Conservation (phyloP, 2,797 vertebrate genomes). For the Paedocypris micromegethes region DNA sequence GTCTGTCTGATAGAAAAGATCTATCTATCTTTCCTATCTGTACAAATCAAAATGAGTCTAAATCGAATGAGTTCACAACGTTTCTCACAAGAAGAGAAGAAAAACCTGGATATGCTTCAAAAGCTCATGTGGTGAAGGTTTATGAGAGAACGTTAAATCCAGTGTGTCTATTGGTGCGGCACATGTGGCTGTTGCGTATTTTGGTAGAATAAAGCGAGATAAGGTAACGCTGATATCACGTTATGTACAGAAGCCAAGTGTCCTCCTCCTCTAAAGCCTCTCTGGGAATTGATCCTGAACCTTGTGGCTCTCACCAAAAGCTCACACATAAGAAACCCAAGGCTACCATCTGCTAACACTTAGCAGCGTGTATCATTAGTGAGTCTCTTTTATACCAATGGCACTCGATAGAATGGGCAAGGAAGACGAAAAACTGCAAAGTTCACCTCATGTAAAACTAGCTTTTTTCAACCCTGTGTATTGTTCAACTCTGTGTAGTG, state of each 20-base stretch:
- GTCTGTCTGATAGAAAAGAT: too few relatives aligned
- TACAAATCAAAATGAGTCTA: too few relatives aligned
- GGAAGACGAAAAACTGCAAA: constrained; percentile 4
- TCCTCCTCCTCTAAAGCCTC: constrained; percentile 26
- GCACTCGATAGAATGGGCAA: constrained; percentile 32
- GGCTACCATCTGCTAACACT: constrained; percentile 61
- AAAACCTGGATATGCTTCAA: too few relatives aligned
- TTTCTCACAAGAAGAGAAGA: too few relatives aligned
- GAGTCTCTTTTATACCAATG: constrained; percentile 52
- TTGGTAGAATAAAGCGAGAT: constrained; percentile 26
- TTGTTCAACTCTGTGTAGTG: neutral
- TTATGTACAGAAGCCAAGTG: constrained; percentile 41
- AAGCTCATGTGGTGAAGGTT: too few relatives aligned
- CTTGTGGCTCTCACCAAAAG: constrained; percentile 49
- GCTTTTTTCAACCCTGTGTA: constrained; percentile 11
- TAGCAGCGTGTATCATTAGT: constrained; percentile 57
- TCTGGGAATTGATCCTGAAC: constrained; percentile 39
- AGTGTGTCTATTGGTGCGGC: too few relatives aligned
- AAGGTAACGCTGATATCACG: constrained; percentile 9
- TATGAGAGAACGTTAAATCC: too few relatives aligned
- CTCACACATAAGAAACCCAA: constrained; percentile 48
- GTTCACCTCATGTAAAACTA: neutral
- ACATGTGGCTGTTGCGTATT: too few relatives aligned
- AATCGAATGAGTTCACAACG: too few relatives aligned
- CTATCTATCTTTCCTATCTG: too few relatives aligned